Evolutionary conservation across 2,113 vertebrate species (phyloP).

Genomic region (Gnathonemus longibarbis): DNA sequence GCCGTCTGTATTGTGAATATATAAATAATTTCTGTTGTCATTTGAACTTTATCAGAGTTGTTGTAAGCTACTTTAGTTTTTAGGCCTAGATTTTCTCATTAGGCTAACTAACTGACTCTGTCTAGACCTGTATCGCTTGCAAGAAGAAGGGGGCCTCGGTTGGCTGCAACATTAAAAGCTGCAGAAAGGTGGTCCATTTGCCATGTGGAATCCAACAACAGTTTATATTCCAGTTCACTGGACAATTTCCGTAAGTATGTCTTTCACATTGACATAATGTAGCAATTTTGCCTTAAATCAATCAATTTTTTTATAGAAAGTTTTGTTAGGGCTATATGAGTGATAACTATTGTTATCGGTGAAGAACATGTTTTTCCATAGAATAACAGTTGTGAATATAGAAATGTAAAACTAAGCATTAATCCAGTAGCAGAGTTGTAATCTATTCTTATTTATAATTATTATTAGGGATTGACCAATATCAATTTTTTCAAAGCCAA

Average conservation of each 20-base stretch:
- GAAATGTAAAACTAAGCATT: neutral
- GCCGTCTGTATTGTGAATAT: neutral
- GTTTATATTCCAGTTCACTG: conserved; percentile 87
- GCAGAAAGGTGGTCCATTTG: conserved; percentile 80
- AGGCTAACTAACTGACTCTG: conserved; percentile 11
- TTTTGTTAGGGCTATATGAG: neutral
- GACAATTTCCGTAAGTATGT: conserved; percentile 77
- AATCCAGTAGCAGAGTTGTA: neutral
- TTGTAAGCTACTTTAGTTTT: neutral
- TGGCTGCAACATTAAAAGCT: conserved; percentile 74
- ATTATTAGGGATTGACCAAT: neutral
- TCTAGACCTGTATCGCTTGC: conserved; percentile 73
- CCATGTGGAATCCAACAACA: conserved; percentile 73
- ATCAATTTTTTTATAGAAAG: too few relatives aligned
- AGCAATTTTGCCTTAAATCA: neutral
- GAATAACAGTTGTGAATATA: neutral
- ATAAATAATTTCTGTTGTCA: neutral
- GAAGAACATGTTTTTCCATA: neutral
- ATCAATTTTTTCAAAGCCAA: neutral
- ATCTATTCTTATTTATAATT: neutral
- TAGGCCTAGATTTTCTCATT: neutral
- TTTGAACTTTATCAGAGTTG: neutral
- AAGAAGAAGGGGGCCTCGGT: conserved; percentile 82
- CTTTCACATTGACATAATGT: neutral
- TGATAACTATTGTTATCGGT: neutral